A percentile compares a stretch with the other conserved stretches of the same genome.
Evolutionary conservation across 2,113 vertebrate species (phyloP).

Genomic region (Phocoena sinus): DNA sequence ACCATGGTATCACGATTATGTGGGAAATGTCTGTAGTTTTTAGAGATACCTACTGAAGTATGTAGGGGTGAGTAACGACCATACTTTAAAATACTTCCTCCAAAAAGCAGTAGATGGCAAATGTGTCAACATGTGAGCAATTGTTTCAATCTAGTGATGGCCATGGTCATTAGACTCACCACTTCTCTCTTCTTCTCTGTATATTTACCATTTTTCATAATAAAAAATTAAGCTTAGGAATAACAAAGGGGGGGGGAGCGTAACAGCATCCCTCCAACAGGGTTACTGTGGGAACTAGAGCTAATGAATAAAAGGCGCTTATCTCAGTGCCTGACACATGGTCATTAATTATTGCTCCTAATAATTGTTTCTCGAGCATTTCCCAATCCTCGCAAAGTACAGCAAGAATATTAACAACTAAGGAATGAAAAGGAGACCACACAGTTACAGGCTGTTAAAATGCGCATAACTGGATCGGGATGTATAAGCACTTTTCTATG

Average conservation of each 20-base stretch:
- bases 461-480: not conserved
- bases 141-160: no score
- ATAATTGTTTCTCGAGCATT: not conserved
- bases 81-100: not conserved
- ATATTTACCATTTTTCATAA: not conserved
- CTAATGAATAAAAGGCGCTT: not conserved
- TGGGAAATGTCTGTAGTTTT: not conserved
- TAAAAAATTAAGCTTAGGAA: not conserved
- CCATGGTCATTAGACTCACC: not conserved
- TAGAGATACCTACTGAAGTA: not conserved
- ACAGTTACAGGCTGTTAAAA: not conserved
- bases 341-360: not conserved
- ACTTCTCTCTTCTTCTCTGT: not conserved
- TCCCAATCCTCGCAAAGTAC: not conserved
- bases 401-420: not conserved
- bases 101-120: not conserved
- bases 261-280: no score
- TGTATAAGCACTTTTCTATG: not conserved
- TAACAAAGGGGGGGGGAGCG: not conserved
- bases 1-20: not conserved
- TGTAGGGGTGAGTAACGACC: not conserved
- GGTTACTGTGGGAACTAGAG: not conserved
- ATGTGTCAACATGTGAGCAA: not conserved
- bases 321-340: no score
- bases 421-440: not conserved